Percentiles rank a stretch among this genome's conserved stretches.
These are phyloP conservation scores for Sarcophaga variegata DNA, from an alignment of 2,888 invertebrate genomes.

Conservation along the genomic window DNA sequence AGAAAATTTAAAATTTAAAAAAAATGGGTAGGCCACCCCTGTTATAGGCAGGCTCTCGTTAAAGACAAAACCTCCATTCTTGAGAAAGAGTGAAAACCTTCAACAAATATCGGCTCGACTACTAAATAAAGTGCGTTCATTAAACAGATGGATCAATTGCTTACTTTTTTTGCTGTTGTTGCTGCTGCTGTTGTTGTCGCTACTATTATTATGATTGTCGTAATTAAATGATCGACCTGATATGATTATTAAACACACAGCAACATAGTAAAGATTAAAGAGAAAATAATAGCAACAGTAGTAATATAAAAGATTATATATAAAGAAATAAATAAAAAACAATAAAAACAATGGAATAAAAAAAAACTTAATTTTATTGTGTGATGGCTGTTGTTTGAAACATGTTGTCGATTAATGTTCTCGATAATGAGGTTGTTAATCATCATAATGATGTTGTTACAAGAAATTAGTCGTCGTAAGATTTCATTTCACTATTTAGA, in stretches of 20 bases:
- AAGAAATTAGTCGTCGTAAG: constrained; percentile 37
- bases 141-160: constrained; percentile 57
- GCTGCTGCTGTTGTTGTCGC: constrained; percentile 10
- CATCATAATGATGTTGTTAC: constrained; percentile 19
- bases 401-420: constrained; percentile 51
- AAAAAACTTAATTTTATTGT: not conserved
- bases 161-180: constrained; percentile 3
- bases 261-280: not conserved
- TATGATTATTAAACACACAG: constrained; percentile 9
- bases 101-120: constrained; percentile 24
- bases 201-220: constrained; percentile 1
- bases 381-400: not conserved
- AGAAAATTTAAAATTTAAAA: too few relatives aligned
- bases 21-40: too few relatives aligned
- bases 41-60: too few relatives aligned
- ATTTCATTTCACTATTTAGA: constrained; percentile 56
- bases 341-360: not conserved
- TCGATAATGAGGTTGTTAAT: constrained; percentile 35
- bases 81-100: constrained; percentile 38
- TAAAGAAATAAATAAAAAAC: constrained; percentile 49
- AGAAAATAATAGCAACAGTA: constrained; percentile 18
- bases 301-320: constrained; percentile 15
- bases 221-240: constrained; percentile 32
- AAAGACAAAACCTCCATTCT: too few relatives aligned
- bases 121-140: constrained; percentile 43